These are phyloP conservation scores for Trachythela sp. DNA, from an alignment of 64 coral and sea anemone genomes.

Conservation along the genomic window DNA sequence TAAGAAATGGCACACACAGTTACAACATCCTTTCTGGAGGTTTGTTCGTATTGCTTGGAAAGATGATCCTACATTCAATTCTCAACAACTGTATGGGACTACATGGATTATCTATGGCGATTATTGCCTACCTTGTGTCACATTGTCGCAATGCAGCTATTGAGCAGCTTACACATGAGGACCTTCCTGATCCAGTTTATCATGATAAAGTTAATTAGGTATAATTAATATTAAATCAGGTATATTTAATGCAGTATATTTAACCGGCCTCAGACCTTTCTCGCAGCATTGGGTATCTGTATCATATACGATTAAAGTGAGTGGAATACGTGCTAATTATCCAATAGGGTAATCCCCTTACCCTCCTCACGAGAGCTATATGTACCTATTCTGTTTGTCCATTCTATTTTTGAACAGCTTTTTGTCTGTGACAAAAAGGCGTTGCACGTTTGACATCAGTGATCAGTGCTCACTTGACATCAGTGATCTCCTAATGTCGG, in stretches of 20 bases:
- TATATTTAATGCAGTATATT: too few species aligned
- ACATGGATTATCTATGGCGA: neutral
- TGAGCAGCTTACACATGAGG: neutral
- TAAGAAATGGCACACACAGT: neutral
- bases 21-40: neutral
- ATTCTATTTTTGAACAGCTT: neutral
- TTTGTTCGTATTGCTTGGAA: neutral
- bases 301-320: too few species aligned
- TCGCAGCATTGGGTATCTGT: too few species aligned
- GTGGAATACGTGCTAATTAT: too few species aligned
- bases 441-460: slow-evolving; percentile 9
- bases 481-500: slow-evolving; percentile 43
- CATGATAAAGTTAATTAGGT: neutral
- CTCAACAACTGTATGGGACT: neutral
- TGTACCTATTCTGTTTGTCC: neutral
- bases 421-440: neutral
- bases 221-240: neutral
- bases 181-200: neutral
- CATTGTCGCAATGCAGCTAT: neutral
- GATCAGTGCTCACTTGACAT: slow-evolving; percentile 14
- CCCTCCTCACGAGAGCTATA: neutral
- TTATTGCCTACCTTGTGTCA: neutral
- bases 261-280: too few species aligned
- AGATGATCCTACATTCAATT: neutral
- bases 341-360: neutral